Evolutionary conservation across 2,888 invertebrate genomes (phyloP).

Genomic region (Watsonalla cultraria): DNA sequence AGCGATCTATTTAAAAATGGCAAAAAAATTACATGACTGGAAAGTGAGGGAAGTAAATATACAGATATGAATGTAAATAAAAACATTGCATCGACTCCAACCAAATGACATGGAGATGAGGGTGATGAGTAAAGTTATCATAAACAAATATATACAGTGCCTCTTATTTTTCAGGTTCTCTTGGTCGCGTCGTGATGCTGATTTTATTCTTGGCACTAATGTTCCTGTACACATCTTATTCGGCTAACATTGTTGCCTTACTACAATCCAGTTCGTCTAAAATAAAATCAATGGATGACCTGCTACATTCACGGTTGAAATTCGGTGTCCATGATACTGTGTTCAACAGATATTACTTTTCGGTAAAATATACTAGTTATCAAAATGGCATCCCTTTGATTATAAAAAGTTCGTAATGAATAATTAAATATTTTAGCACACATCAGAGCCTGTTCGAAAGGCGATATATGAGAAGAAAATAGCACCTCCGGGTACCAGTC

Average conservation of each 20-base stretch:
- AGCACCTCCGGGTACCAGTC: constrained; percentile 76
- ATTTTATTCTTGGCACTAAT: constrained; percentile 81
- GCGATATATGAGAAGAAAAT: constrained; percentile 82
- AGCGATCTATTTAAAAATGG: no score
- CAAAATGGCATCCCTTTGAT: not conserved
- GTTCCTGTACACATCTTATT: constrained; percentile 86
- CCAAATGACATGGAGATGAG: no score
- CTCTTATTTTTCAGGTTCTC: constrained; percentile 48
- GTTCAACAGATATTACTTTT: constrained; percentile 83
- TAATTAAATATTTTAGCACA: constrained; percentile 15
- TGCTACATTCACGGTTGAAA: constrained; percentile 81
- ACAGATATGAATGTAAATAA: no score
- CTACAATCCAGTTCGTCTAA: constrained; percentile 85
- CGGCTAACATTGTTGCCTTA: constrained; percentile 86
- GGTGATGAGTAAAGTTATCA: no score
- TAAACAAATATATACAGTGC: not conserved
- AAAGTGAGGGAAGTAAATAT: no score
- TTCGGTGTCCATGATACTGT: constrained; percentile 84
- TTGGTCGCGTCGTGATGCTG: constrained; percentile 80
- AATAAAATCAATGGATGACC: constrained; percentile 81
- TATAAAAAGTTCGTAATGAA: not conserved
- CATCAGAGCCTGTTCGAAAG: constrained; percentile 80
- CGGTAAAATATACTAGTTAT: no score
- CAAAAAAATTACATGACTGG: no score
- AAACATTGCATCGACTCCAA: no score